These are phyloP conservation scores for Astatotilapia flaviijosephi DNA, from an alignment of 2,113 vertebrate genomes.

Conservation along the genomic window DNA sequence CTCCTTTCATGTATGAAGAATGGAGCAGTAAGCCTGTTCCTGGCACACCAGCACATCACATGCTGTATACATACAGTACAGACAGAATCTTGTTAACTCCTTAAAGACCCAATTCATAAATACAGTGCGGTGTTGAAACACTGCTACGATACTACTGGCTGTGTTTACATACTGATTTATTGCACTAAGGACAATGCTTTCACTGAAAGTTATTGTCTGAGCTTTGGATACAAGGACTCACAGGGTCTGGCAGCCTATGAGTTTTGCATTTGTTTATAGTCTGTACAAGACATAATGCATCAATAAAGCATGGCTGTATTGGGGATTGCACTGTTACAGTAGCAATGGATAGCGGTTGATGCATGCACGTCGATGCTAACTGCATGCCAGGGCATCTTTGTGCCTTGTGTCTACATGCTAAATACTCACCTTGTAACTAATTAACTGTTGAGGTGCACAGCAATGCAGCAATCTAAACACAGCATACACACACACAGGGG, in stretches of 20 bases:
- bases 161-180: conserved; percentile 42
- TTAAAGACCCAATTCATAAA: conserved; percentile 41
- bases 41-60: conserved; percentile 29
- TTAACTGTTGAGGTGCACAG: background rate
- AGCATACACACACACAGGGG: background rate
- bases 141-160: conserved; percentile 5
- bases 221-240: conserved; percentile 2
- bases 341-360: background rate
- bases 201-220: conserved; percentile 34
- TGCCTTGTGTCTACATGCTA: background rate
- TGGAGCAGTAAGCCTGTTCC: conserved; percentile 20
- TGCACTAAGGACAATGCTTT: conserved; percentile 12
- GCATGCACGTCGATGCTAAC: background rate
- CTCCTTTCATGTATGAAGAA: conserved; percentile 13
- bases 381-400: background rate
- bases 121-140: conserved; percentile 15
- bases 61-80: conserved; percentile 21
- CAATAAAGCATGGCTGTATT: background rate
- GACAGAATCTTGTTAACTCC: conserved; percentile 40
- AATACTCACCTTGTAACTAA: background rate
- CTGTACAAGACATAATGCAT: background rate
- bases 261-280: conserved; percentile 4
- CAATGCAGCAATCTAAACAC: background rate
- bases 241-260: background rate
- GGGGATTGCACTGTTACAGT: background rate